Conservation (phyloP, 2,797 vertebrate species). For the Botia kubotai region DNA sequence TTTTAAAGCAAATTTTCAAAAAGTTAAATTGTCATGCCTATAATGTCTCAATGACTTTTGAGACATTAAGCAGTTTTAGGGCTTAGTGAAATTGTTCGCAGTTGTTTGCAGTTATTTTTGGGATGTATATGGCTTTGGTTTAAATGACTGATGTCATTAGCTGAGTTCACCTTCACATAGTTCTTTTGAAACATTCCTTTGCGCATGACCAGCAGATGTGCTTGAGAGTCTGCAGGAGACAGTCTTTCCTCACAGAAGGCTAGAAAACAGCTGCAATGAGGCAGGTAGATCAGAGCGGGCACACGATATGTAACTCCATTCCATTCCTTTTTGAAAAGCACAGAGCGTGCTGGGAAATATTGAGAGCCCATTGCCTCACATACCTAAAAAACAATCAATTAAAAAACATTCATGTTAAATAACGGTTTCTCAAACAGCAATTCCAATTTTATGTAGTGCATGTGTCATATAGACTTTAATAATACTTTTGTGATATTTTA, state of each 20-base stretch:
- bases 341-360: conserved; percentile 82
- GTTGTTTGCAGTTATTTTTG: too few relatives aligned
- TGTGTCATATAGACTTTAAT: too few relatives aligned
- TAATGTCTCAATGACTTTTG: neutral
- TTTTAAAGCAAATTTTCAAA: neutral
- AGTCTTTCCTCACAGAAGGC: conserved; percentile 93
- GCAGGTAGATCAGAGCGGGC: conserved; percentile 87
- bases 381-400: neutral
- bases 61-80: too few relatives aligned
- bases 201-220: conserved; percentile 90
- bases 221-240: conserved; percentile 86
- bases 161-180: conserved; percentile 85
- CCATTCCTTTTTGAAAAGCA: conserved; percentile 87
- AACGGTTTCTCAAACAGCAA: neutral
- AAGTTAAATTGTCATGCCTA: neutral
- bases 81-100: too few relatives aligned
- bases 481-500: too few relatives aligned
- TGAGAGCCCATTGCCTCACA: conserved; percentile 66
- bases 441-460: neutral
- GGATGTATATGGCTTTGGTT: too few relatives aligned
- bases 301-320: conserved; percentile 90
- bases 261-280: conserved; percentile 80
- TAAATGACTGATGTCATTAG: too few relatives aligned
- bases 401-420: neutral
- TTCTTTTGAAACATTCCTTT: conserved; percentile 83